These are phyloP conservation scores for Melopsittacus undulatus DNA, from an alignment of 2,797 vertebrate genomes.

Conservation along the genomic window DNA sequence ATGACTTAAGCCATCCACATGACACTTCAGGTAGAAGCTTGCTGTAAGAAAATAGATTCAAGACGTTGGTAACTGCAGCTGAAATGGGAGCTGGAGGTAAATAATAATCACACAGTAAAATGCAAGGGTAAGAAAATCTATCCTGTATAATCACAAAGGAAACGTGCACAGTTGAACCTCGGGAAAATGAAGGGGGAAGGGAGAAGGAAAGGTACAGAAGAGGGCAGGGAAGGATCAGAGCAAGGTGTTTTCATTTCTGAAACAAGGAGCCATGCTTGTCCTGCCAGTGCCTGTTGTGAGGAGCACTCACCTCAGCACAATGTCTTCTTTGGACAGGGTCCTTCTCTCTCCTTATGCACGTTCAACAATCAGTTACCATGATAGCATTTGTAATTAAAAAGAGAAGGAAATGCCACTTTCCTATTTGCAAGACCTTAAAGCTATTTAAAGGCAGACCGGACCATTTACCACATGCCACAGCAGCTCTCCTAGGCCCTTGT, in stretches of 20 bases:
- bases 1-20: background rate
- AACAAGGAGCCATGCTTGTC: background rate
- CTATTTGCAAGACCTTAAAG: background rate
- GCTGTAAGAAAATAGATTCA: background rate
- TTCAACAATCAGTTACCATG: background rate
- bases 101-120: background rate
- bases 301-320: fast-evolving
- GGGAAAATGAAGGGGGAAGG: background rate
- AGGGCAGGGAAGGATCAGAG: background rate
- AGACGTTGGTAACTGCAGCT: background rate
- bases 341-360: background rate
- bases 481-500: background rate
- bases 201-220: background rate
- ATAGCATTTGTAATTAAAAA: background rate
- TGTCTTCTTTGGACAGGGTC: background rate
- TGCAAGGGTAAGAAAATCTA: background rate
- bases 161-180: background rate
- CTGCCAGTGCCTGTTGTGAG: background rate
- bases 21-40: background rate
- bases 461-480: background rate
- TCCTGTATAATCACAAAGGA: background rate
- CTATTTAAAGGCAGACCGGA: background rate
- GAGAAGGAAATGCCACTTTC: background rate
- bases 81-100: background rate
- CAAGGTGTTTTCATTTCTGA: background rate